Evolutionary conservation across 2,888 invertebrate genomes (phyloP).

Genomic region (Ganaspis brasiliensis): DNA sequence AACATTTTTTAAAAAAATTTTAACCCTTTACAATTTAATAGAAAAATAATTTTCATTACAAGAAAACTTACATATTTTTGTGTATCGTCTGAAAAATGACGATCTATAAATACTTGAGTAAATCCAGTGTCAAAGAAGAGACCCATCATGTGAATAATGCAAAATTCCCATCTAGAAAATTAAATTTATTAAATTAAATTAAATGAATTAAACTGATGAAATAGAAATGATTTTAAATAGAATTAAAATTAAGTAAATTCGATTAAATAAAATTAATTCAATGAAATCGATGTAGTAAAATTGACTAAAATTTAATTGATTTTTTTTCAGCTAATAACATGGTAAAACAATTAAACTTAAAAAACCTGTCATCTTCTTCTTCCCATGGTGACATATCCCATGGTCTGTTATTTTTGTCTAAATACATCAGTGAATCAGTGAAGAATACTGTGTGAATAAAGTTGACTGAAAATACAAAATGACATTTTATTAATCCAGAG

Average conservation of each 20-base stretch:
- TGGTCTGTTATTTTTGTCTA: not conserved
- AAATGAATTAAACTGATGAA: not conserved
- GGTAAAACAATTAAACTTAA: not conserved
- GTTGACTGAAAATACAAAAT: constrained; percentile 30
- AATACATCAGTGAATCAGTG: constrained; percentile 4
- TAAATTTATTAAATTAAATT: not conserved
- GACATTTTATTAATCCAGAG: not conserved
- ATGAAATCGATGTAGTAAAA: too few relatives aligned
- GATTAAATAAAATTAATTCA: too few relatives aligned
- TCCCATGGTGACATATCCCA: too few relatives aligned
- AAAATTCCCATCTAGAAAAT: constrained; percentile 38
- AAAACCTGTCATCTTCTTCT: constrained; percentile 6
- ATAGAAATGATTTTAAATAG: too few relatives aligned
- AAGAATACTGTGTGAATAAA: constrained; percentile 41
- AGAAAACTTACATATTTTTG: constrained; percentile 34
- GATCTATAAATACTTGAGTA: constrained; percentile 39
- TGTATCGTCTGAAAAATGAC: constrained; percentile 41
- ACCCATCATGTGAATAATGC: constrained; percentile 29
- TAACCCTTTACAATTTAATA: not conserved
- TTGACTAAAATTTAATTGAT: too few relatives aligned
- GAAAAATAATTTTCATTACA: not conserved
- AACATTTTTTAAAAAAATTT: not conserved
- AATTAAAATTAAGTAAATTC: too few relatives aligned
- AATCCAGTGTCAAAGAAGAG: constrained; percentile 31
- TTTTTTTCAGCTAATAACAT: not conserved